Base-by-base conservation (phyloP, 2,113 vertebrate species). In the Gasterosteus nipponicus region DNA sequence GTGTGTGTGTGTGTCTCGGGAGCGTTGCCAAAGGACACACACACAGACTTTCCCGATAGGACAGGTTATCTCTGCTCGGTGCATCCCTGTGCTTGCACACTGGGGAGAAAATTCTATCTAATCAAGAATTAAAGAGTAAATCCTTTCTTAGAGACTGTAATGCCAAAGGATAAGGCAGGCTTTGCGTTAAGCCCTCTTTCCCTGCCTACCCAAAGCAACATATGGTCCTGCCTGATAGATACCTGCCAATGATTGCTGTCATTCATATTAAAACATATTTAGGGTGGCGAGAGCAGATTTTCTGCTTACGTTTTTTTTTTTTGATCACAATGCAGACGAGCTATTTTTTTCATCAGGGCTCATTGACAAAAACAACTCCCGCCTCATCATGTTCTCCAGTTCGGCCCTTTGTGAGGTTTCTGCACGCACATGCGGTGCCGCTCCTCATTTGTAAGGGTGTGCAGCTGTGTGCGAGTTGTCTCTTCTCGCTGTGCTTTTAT, bases 121-220 rank as follows among this genome's bases (percentile, higher is more conserved):
- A 95, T 95, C 94, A 93, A 95, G 94, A 94, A 93, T 94, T 93
- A 94, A 93, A 92, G 87, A 90, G 73, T 89, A 94, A 95, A 95
- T 95, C 94, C 93, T 93, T 93, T 94, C 93, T 95, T 93, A 91
- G 91, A 93, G 90, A 83, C 90, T 88, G 88, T 94, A 94, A 95
- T 94, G 89, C 93, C 90, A 75, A 78, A 61, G 89, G 93, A 95
- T 95, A 93, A 94, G 92, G 91, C 92, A 91, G 89, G 92, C 92
- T 95, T 94, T 93, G 89, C 80, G 16, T 22, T 95, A 94, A 95
- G 91, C 93, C 77, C 86, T 80, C 59, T 56, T 84, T 82, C 89
- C 85, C 89, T 83, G 87, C 85, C 88, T 65, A 86, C 68, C 88
- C 86, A 87, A 80, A 90, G 86, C 89, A 92, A 90, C 94, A 95